These are phyloP conservation scores for Cisticola juncidis DNA, from an alignment of 2,113 vertebrate genomes.

Conservation along the genomic window DNA sequence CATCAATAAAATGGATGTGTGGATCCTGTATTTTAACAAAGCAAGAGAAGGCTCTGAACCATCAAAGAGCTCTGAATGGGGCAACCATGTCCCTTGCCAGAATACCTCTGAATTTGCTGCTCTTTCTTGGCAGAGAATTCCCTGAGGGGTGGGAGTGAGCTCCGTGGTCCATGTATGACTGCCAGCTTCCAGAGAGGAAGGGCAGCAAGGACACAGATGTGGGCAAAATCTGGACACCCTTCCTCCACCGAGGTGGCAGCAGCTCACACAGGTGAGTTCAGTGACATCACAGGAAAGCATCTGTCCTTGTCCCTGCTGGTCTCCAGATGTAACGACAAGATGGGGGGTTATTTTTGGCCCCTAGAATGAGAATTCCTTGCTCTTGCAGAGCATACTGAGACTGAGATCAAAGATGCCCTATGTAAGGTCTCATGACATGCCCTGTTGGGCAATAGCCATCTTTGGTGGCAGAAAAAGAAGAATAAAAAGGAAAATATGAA, in stretches of 20 bases:
- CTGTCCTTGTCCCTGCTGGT: neutral
- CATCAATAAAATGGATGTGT: neutral
- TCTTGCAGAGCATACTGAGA: neutral
- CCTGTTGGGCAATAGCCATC: neutral
- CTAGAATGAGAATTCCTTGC: neutral
- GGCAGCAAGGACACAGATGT: neutral
- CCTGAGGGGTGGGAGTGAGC: neutral
- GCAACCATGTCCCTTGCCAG: neutral
- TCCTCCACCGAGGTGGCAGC: neutral
- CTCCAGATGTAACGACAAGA: neutral
- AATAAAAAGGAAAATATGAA: neutral
- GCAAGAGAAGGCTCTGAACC: neutral
- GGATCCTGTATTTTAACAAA: neutral
- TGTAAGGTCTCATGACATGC: neutral
- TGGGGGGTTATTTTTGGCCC: neutral
- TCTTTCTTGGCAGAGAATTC: neutral
- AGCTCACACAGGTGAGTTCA: neutral
- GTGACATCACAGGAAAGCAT: neutral
- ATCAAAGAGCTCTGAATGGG: neutral
- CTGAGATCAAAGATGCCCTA: neutral
- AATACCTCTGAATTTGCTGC: neutral
- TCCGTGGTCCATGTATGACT: neutral
- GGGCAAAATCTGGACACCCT: neutral
- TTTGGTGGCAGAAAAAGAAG: neutral
- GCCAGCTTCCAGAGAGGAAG: neutral